Conservation (phyloP, 2,113 vertebrate species). For the Tichodroma muraria region DNA sequence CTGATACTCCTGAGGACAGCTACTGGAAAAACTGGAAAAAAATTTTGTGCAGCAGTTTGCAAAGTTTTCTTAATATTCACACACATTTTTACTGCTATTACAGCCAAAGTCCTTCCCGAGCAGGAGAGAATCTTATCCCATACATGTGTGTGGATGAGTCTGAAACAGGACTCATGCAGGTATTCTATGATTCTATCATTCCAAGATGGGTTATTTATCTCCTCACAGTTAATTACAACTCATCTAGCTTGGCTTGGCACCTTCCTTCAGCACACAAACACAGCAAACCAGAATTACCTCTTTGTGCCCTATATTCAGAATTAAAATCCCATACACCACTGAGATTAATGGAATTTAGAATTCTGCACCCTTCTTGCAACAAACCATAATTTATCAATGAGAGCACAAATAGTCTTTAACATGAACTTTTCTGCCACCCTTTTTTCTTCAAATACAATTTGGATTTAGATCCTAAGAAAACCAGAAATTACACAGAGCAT, state of each 20-base stretch:
- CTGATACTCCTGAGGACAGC: background rate
- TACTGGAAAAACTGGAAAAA: background rate
- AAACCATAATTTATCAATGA: background rate
- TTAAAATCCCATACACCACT: background rate
- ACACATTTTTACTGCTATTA: rapidly evolving
- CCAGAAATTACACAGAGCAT: rapidly evolving
- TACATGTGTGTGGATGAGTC: background rate
- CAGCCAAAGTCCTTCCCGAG: background rate
- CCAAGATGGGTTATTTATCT: background rate
- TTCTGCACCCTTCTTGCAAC: background rate
- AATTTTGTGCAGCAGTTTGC: background rate
- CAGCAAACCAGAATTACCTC: background rate
- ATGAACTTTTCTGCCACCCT: background rate
- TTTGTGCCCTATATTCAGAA: background rate
- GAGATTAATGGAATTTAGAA: background rate
- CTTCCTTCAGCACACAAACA: background rate
- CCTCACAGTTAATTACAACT: background rate
- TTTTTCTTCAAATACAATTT: background rate
- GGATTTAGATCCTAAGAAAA: background rate
- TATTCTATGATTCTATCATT: rapidly evolving
- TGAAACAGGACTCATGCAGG: background rate
- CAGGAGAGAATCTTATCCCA: background rate
- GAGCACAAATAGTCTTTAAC: background rate
- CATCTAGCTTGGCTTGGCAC: background rate
- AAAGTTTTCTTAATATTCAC: background rate